Conservation (phyloP, 1,140 invertebrate species). For the Periplaneta americana region DNA sequence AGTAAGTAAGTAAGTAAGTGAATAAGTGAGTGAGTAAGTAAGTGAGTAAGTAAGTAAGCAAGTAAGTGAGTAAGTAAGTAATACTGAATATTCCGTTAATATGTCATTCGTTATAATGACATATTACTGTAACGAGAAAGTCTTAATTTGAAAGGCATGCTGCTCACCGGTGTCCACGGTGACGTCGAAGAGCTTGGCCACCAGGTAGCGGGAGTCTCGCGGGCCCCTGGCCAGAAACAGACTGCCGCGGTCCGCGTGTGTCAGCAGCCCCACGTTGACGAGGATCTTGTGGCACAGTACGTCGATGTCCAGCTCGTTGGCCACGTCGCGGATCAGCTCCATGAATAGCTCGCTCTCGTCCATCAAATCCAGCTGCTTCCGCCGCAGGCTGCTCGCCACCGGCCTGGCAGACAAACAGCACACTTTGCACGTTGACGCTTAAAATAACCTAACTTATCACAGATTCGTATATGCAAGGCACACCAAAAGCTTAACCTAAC, state of each 20-base stretch:
- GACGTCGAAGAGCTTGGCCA: conserved; percentile 89
- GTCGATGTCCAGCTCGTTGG: conserved; percentile 90
- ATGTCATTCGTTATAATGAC: too few species aligned
- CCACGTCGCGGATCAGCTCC: conserved; percentile 88
- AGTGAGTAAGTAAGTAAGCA: too few species aligned
- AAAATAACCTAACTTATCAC: too few species aligned
- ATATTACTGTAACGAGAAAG: too few species aligned
- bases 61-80: too few species aligned
- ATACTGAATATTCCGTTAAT: too few species aligned
- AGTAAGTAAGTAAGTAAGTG: too few species aligned
- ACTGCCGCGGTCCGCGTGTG: conserved; percentile 79
- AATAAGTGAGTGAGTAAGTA: too few species aligned
- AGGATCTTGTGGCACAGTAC: conserved; percentile 91
- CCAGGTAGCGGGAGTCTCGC: conserved; percentile 66
- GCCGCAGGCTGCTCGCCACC: conserved; percentile 17
- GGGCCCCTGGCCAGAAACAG: conserved; percentile 82
- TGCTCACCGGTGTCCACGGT: conserved; percentile 12
- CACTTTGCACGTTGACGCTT: too few species aligned
- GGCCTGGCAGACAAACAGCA: neutral
- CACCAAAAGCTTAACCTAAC: too few species aligned
- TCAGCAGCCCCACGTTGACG: conserved; percentile 83
- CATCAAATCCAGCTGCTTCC: conserved; percentile 53
- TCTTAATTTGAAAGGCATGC: too few species aligned
- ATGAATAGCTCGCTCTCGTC: conserved; percentile 83
- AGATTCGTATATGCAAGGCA: too few species aligned